Evolutionary conservation across 1,140 invertebrate species (phyloP).

Genomic region (Tigriopus japonicus): DNA sequence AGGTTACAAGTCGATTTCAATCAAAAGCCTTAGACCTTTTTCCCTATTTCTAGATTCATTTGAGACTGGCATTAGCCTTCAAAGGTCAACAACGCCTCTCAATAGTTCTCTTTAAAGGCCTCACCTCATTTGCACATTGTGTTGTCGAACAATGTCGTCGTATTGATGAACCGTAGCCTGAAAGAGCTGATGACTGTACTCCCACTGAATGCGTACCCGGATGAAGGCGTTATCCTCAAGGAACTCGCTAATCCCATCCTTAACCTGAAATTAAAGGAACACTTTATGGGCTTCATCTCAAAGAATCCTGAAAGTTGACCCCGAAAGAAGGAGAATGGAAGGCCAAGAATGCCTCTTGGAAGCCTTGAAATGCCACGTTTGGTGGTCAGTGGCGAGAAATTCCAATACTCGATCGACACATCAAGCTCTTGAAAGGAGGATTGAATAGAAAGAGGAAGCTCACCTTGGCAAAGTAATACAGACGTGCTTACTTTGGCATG

Average conservation of each 20-base stretch:
- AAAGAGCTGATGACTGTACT: conserved; percentile 10
- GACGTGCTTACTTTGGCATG: no score
- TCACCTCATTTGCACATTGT: conserved; percentile 10
- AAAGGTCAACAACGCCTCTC: no score
- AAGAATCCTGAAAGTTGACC: not conserved
- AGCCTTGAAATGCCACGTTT: not conserved
- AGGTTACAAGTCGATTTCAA: no score
- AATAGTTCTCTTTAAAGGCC: no score
- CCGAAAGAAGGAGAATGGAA: not conserved
- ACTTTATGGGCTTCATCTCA: not conserved
- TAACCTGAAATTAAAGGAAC: not conserved
- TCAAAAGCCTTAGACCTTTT: no score
- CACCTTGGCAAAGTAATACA: no score
- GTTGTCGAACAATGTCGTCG: not conserved
- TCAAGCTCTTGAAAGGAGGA: no score
- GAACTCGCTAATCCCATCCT: conserved; percentile 9
- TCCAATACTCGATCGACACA: no score
- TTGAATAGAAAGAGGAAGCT: no score
- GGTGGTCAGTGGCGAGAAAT: no score
- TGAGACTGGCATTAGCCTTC: no score
- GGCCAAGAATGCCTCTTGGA: not conserved
- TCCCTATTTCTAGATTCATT: no score
- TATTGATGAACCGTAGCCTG: conserved; percentile 8
- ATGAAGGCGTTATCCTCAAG: not conserved
- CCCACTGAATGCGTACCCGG: conserved; percentile 6